Percentiles rank a stretch among this genome's conserved stretches.
Conservation (phyloP, 2,113 vertebrate genomes). For the Ranitomeya imitator region DNA sequence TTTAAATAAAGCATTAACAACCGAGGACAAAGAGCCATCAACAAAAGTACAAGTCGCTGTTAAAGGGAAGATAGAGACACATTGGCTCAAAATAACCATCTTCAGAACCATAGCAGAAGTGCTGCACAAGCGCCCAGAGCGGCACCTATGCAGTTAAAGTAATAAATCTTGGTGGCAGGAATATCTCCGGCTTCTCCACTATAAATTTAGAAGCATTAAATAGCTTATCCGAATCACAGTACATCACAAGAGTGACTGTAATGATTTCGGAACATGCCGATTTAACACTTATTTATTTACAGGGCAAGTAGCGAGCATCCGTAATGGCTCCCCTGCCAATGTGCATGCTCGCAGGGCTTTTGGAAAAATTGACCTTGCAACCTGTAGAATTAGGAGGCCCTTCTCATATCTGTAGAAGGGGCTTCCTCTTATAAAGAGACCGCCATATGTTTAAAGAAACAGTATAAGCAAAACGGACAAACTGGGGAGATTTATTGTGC, state of each 20-base stretch:
- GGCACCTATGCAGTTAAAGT: neutral
- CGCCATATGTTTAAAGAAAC: too few relatives aligned
- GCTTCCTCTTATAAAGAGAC: too few relatives aligned
- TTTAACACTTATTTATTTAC: conserved; percentile 8
- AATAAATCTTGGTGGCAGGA: conserved; percentile 4
- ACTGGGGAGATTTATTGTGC: too few relatives aligned
- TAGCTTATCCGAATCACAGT: conserved; percentile 12
- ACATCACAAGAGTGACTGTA: neutral
- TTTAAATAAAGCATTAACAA: neutral
- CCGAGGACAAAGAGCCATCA: neutral
- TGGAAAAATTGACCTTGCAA: neutral
- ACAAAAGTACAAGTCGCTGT: neutral
- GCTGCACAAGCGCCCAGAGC: neutral
- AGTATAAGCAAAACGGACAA: too few relatives aligned
- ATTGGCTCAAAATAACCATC: neutral
- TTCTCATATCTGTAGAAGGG: neutral
- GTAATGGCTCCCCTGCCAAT: neutral
- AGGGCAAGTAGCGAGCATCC: neutral
- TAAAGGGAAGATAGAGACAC: neutral
- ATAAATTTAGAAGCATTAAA: conserved; percentile 25
- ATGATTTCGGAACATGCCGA: neutral
- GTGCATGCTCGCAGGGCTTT: neutral
- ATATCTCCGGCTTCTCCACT: neutral
- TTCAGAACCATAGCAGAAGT: neutral
- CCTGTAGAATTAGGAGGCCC: neutral